Conservation (phyloP, 1,140 invertebrate species). For the Charaxes varanes region DNA sequence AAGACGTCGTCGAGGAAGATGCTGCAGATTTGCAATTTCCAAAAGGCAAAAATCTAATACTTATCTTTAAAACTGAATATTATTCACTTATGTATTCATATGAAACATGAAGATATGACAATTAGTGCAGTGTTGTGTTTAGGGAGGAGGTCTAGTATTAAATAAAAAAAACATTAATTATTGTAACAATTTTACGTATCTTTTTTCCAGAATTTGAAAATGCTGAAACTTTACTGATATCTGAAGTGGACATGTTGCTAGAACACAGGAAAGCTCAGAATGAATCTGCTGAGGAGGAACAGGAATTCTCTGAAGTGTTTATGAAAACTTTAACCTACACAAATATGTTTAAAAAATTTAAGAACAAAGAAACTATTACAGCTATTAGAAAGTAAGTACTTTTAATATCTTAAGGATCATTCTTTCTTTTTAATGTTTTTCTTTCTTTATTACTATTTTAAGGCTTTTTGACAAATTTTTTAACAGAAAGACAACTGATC, state of each 20-base stretch:
- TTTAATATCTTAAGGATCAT: not conserved
- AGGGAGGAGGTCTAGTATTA: too few species aligned
- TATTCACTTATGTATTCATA: too few species aligned
- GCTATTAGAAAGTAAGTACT: constrained; percentile 92
- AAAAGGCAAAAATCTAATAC: constrained; percentile 77
- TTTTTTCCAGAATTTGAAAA: constrained; percentile 94
- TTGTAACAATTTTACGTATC: not conserved
- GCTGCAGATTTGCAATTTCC: constrained; percentile 90
- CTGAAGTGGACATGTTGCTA: constrained; percentile 98
- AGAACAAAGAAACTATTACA: constrained; percentile 98
- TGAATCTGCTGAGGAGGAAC: constrained; percentile 98
- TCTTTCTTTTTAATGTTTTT: constrained; percentile 1
- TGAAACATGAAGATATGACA: too few species aligned
- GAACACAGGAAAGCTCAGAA: constrained; percentile 98
- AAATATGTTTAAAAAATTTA: constrained; percentile 96
- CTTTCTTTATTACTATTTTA: too few species aligned
- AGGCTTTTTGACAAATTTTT: too few species aligned
- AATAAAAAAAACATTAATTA: too few species aligned
- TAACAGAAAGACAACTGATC: too few species aligned
- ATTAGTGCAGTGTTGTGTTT: too few species aligned
- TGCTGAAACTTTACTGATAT: constrained; percentile 97
- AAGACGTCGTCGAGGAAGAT: constrained; percentile 86
- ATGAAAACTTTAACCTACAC: constrained; percentile 98
- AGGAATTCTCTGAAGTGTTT: constrained; percentile 98
- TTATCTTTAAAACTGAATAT: constrained; percentile 1